Base-by-base conservation (phyloP, 2,113 vertebrate species). In the Vireo altiloquus region DNA sequence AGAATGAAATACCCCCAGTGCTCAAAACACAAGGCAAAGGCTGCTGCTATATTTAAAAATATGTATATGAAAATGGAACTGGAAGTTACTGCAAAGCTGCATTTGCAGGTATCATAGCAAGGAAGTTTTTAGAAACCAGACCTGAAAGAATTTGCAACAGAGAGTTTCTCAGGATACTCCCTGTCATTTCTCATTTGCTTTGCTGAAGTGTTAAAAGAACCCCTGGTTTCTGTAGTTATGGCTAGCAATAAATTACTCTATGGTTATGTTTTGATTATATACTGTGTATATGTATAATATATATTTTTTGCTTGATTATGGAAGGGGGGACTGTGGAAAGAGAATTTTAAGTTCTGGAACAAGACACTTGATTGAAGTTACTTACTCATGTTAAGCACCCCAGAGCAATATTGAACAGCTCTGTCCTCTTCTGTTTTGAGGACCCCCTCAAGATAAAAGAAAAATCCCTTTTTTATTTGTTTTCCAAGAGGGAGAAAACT, bases 91-190 rank as follows among this genome's bases (percentile, higher is more conserved):
- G 69, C 85, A 71, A 40, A 91, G 60, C 76, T 95, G 83, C 57
- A 12, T 92, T 93, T 92, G 59, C 86, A 95, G 79, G 56, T 94
- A 95, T 69, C 30, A 5, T 39, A 76, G 77, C 54, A 63, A 93
- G n/a, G 37, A 89, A 35, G 56, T 50, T 74, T 90, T 68, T 66
- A 89, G 89, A 93, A 88, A 72, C 71, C 42, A 90, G 75, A 47
- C 31, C 57, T 54, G 39, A 61, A 77, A 84, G 31, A 31, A 64
- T 82, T 92, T 66, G 54, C 53, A 85, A 10, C 57, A 68, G 75
- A 13, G 9, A 59, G 27, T 84, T 47, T 87, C 77, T 86, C 28
- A 13, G 83, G 76, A 40, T 82, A 39, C 66, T 76, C 53, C 50
- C 56, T 84, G 54, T 25, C 15, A 7, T 88, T 76, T 82, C 50